Base-by-base conservation (phyloP, 2,797 vertebrate species). In the Hippoglossus hippoglossus region DNA sequence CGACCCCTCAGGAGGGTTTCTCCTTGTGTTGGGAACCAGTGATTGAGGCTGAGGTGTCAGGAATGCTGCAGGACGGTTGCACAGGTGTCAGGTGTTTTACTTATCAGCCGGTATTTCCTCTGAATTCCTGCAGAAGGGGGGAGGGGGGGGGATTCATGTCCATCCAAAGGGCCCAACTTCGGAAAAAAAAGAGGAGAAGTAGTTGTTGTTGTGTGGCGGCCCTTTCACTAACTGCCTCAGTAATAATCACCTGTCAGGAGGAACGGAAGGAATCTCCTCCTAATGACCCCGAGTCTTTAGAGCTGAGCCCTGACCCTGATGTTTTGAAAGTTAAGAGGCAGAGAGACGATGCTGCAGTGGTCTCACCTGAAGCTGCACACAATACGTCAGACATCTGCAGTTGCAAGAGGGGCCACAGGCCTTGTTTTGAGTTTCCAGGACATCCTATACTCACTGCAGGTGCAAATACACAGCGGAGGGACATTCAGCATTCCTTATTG, bases 381-480 rank as follows among this genome's bases (percentile, higher is more conserved):
- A 82, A 81, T 41, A 36, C 26, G 31, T 80, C 70, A 73, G 68
- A 80, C 84, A 79, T 85, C 73, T 89, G 88, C 67, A 71, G 79
- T 63, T 53, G 67, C 55, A 66, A 76, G 4, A 80, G 60, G 75
- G 87, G 85, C 66, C 73, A 67, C 68, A 50, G 52, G 71, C 50
- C 80, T 91, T 94, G 94, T 93, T 94, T 92, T 92, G 92, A 85
- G 80, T 92, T 85, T 67, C 69, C 58, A 54, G 82, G 94, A 94
- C 31, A 95, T 83, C 83, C 91, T 86, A 95, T 92, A 80, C 92
- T 81, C 80, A 19, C 73, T 57, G 80, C 94, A 95, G 94, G 93
- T 95, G 95, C 91, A 87, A 71, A 78, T 55, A 28, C 36, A 26
- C 36, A 73, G 11, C 21, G 8, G 60, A 47, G 51, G 60, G 65